These are phyloP conservation scores for Formica aserva DNA, from an alignment of 2,888 invertebrate genomes.

Conservation along the genomic window DNA sequence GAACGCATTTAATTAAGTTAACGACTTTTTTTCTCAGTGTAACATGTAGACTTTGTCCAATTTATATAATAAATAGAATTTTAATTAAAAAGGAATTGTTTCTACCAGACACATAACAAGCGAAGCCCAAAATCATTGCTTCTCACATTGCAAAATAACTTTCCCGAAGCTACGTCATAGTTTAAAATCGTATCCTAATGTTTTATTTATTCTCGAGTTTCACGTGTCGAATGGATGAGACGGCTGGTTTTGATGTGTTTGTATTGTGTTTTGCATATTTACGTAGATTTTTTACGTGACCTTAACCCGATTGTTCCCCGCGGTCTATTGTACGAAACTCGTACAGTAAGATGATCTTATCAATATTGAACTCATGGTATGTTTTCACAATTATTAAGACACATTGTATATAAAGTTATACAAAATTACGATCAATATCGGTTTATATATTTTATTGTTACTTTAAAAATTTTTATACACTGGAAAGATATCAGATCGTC, in stretches of 20 bases:
- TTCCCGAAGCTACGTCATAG: background rate
- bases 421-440: background rate
- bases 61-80: background rate
- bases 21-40: no score
- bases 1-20: no score
- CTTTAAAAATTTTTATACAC: background rate
- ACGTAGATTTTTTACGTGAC: slow-evolving; percentile 9
- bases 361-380: background rate
- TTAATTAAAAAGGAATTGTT: background rate
- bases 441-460: background rate
- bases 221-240: slow-evolving; percentile 16
- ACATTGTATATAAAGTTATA: background rate
- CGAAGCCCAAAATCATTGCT: background rate
- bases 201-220: slow-evolving; percentile 37
- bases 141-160: background rate
- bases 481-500: background rate
- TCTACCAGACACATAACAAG: background rate
- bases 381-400: background rate
- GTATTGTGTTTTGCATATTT: slow-evolving; percentile 35
- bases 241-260: slow-evolving; percentile 23
- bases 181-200: slow-evolving; percentile 20
- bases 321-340: background rate
- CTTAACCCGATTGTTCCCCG: background rate
- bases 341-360: background rate
- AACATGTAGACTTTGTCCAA: background rate